Conservation (phyloP, 2,888 invertebrate genomes). For the Leucania comma region DNA sequence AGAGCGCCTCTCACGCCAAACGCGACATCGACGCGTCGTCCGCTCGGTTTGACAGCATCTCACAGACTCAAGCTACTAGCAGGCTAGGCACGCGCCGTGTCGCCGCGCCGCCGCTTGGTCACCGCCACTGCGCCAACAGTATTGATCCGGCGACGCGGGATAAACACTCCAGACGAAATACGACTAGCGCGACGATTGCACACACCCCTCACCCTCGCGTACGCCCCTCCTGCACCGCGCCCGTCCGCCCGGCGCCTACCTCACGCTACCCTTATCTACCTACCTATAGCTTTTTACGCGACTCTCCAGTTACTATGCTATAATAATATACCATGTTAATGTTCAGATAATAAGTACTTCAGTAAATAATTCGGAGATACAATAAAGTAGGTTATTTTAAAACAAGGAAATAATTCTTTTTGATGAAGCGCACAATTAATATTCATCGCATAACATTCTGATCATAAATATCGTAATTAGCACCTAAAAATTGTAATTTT, state of each 20-base stretch:
- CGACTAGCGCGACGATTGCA: constrained; percentile 89
- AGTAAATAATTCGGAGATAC: neutral
- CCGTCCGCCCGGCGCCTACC: constrained; percentile 76
- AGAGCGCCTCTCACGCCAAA: constrained; percentile 89
- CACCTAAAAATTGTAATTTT: neutral
- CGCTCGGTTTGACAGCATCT: constrained; percentile 89
- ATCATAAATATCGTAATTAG: neutral
- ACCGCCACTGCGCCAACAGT: constrained; percentile 90
- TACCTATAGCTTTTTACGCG: constrained; percentile 68
- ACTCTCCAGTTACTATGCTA: constrained; percentile 78
- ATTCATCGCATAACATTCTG: constrained; percentile 4
- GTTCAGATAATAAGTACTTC: neutral
- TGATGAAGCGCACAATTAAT: neutral
- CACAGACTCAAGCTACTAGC: constrained; percentile 86
- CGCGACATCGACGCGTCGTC: constrained; percentile 90
- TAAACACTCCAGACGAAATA: constrained; percentile 91
- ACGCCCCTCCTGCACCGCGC: constrained; percentile 78
- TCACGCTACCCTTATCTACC: constrained; percentile 72
- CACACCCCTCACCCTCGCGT: constrained; percentile 82
- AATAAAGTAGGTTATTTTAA: neutral
- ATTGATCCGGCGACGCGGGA: constrained; percentile 90
- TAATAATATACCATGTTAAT: constrained; percentile 58
- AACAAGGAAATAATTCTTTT: neutral
- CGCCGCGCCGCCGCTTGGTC: constrained; percentile 87
- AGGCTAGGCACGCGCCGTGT: constrained; percentile 84